These are phyloP conservation scores for Eupithecia exiguata DNA, from an alignment of 2,888 invertebrate genomes.

Conservation along the genomic window DNA sequence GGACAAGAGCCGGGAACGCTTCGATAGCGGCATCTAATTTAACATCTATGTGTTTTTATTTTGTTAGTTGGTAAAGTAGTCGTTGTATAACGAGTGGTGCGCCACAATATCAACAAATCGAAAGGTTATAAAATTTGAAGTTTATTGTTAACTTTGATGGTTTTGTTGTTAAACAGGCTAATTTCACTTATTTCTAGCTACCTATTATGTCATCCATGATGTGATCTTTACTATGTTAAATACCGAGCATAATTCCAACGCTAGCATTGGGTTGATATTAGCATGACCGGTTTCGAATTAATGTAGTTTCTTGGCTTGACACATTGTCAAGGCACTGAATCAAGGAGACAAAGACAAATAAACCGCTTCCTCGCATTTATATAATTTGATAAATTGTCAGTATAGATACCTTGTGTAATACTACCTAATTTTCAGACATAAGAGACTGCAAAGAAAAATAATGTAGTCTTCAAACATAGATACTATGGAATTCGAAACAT, in stretches of 20 bases:
- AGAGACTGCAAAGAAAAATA: too few relatives aligned
- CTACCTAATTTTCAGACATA: too few relatives aligned
- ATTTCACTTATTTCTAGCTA: not conserved
- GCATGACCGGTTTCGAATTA: constrained; percentile 63
- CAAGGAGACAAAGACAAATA: constrained; percentile 63
- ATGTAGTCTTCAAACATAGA: too few relatives aligned
- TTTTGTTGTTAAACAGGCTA: not conserved
- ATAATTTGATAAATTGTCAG: not conserved
- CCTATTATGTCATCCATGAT: not conserved
- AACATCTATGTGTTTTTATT: too few relatives aligned
- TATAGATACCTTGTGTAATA: not conserved
- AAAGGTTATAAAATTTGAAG: too few relatives aligned
- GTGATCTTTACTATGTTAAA: not conserved
- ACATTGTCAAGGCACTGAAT: constrained; percentile 70
- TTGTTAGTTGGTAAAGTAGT: too few relatives aligned
- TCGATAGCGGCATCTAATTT: too few relatives aligned
- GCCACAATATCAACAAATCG: too few relatives aligned
- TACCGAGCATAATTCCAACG: not conserved
- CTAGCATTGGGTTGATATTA: constrained; percentile 51
- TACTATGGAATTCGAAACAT: too few relatives aligned
- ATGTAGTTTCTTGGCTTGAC: constrained; percentile 59
- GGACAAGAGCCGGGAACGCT: too few relatives aligned
- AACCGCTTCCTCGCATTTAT: constrained; percentile 55
- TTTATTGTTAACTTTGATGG: too few relatives aligned
- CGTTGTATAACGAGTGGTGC: too few relatives aligned